Base-by-base conservation (phyloP, 2,797 vertebrate species). In the Enteromius radiatus region DNA sequence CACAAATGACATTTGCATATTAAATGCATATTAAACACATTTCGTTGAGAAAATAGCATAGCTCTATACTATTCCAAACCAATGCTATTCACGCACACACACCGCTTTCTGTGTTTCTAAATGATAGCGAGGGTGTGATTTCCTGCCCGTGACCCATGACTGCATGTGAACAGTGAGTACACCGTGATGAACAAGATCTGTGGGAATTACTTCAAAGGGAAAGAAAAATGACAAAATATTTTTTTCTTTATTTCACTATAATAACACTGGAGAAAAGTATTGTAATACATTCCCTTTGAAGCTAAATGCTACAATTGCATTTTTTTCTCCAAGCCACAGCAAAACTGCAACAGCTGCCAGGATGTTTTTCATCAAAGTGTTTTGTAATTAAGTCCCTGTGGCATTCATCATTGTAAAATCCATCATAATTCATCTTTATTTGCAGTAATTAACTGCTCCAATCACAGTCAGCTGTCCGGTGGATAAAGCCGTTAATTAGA, bases 361-460 rank as follows among this genome's bases (percentile, higher is more conserved):
- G 49, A 74, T 63, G 69, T 28, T 67, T 85, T 83, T 84, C 68
- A 63, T 78, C 45, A 82, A 74, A 64, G 28, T 43, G 59, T 80
- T 68, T 49, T 87, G 63, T 82, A 83, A 85, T 79, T 73, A 79
- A 41, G 14, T 76, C 84, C 64, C 80, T 59, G 76, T 85, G 83
- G 88, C 84, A 89, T 86, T 90, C 89, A 90, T 90, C 88, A 87
- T 92, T 87, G 87, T 88, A 88, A 90, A 68, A 80, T 81, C 82
- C 84, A 88, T 91, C 82, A 78, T 80, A 91, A 87, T 87, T 89
- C 77, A 80, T 90, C 87, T 81, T 86, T 84, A 85, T 84, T 83
- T 87, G 86, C 69, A 65, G 49, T 36, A 54, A 78, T 69, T 83
- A 78, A 70, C 67, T 45, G 59, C 81, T 28, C 38, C 11, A 63